These are phyloP conservation scores for Jaculus jaculus DNA, from an alignment of 2,113 vertebrate species.

Conservation along the genomic window DNA sequence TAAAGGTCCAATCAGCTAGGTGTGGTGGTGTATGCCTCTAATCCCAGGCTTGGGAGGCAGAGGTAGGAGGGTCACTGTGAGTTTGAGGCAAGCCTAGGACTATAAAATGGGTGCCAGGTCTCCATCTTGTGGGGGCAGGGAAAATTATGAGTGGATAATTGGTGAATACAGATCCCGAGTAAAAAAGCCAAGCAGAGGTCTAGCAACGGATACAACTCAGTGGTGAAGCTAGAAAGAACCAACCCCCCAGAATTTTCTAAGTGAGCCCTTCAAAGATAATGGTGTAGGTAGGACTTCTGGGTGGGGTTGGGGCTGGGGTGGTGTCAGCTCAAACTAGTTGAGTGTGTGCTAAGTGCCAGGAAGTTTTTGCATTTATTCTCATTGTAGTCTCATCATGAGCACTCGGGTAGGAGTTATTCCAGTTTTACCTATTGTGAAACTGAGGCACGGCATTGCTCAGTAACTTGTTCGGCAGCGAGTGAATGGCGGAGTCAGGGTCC, in stretches of 20 bases:
- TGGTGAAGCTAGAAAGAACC: too few relatives aligned
- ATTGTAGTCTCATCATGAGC: conserved; percentile 21
- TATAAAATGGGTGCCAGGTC: too few relatives aligned
- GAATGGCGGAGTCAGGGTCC: background rate
- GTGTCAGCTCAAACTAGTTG: conserved; percentile 26
- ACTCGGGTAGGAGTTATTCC: conserved; percentile 42
- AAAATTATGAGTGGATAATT: too few relatives aligned
- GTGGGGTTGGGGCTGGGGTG: background rate
- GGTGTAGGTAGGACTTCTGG: conserved; percentile 7
- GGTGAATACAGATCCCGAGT: too few relatives aligned
- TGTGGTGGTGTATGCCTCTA: too few relatives aligned
- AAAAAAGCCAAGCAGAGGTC: too few relatives aligned
- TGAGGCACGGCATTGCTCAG: conserved; percentile 3
- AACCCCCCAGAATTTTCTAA: conserved; percentile 44
- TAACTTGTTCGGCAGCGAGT: conserved; percentile 20
- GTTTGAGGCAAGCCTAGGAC: too few relatives aligned
- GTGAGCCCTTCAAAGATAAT: conserved; percentile 22
- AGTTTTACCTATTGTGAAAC: conserved; percentile 52
- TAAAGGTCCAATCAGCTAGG: too few relatives aligned
- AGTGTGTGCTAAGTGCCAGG: conserved; percentile 36
- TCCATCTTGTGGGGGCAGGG: too few relatives aligned
- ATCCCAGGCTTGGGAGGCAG: too few relatives aligned
- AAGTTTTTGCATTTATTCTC: conserved; percentile 38
- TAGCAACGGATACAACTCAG: background rate
- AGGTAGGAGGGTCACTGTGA: too few relatives aligned